A percentile compares a stretch with the other conserved stretches of the same genome.
Conservation (phyloP, 2,797 vertebrate species). For the Mycteria americana region DNA sequence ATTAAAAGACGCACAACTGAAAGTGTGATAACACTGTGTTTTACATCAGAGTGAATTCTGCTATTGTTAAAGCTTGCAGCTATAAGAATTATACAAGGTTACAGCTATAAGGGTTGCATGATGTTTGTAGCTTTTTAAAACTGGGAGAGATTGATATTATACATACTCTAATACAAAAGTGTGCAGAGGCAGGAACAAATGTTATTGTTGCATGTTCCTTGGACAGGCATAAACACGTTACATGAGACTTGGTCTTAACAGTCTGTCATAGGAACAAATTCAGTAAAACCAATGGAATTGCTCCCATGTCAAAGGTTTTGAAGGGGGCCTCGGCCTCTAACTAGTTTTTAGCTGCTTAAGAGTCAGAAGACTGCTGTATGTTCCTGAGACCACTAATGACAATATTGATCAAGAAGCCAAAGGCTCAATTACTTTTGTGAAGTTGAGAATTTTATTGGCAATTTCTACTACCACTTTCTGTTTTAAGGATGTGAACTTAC, state of each 20-base stretch:
- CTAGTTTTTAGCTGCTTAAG: neutral
- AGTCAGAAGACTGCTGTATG: neutral
- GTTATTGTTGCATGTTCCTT: neutral
- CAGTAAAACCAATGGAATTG: neutral
- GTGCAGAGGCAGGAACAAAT: neutral
- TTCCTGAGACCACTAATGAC: neutral
- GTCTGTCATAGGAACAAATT: neutral
- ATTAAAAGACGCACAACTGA: neutral
- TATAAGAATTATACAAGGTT: neutral
- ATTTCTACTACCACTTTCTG: neutral
- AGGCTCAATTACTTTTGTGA: neutral
- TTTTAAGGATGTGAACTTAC: neutral
- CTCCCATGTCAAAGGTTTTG: neutral
- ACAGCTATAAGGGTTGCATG: neutral
- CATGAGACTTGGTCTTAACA: neutral
- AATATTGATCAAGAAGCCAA: neutral
- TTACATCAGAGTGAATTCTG: neutral
- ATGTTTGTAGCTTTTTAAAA: neutral
- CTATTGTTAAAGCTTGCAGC: neutral
- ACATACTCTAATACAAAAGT: neutral
- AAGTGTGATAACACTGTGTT: constrained; percentile 9
- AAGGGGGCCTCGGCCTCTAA: neutral
- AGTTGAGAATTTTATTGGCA: neutral
- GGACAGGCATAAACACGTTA: neutral
- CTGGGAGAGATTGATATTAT: neutral